These are phyloP conservation scores for Anguilla rostrata DNA, from an alignment of 2,113 vertebrate species.

Conservation along the genomic window DNA sequence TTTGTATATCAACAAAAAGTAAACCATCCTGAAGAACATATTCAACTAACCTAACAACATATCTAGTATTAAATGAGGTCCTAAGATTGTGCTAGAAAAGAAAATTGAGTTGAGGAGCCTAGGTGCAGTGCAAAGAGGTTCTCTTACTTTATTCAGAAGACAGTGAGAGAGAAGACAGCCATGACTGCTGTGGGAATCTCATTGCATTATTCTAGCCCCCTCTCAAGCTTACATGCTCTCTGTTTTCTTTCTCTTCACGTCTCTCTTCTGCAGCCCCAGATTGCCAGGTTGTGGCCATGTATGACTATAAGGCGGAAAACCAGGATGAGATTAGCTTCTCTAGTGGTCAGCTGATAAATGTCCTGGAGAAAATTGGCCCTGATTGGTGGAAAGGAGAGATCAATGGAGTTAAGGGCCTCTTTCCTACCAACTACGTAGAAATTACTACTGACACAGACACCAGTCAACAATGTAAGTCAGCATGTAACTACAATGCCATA, in stretches of 20 bases:
- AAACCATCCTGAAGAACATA: no score
- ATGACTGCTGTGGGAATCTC: no score
- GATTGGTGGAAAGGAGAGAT: constrained; percentile 97
- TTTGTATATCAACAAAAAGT: no score
- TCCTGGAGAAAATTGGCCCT: constrained; percentile 83
- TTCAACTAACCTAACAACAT: no score
- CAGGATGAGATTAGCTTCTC: constrained; percentile 91
- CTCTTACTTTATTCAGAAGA: no score
- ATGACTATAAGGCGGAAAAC: constrained; percentile 87
- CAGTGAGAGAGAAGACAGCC: no score
- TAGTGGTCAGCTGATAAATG: constrained; percentile 87
- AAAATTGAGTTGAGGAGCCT: no score
- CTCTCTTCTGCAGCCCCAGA: constrained; percentile 58
- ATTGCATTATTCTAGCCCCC: no score
- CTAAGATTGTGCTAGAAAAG: no score
- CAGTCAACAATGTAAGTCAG: constrained; percentile 91
- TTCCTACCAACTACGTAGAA: constrained; percentile 93
- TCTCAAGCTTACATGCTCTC: no score
- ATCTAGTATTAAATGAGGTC: no score
- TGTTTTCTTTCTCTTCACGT: background rate
- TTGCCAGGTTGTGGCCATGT: constrained; percentile 92
- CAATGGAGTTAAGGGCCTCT: constrained; percentile 83
- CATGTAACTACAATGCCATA: background rate
- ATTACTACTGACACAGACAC: constrained; percentile 88
- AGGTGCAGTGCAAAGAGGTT: no score